These are phyloP conservation scores for Strongylocentrotus purpuratus DNA, from an alignment of 35 echinoderm and acorn worm species.

Conservation along the genomic window DNA sequence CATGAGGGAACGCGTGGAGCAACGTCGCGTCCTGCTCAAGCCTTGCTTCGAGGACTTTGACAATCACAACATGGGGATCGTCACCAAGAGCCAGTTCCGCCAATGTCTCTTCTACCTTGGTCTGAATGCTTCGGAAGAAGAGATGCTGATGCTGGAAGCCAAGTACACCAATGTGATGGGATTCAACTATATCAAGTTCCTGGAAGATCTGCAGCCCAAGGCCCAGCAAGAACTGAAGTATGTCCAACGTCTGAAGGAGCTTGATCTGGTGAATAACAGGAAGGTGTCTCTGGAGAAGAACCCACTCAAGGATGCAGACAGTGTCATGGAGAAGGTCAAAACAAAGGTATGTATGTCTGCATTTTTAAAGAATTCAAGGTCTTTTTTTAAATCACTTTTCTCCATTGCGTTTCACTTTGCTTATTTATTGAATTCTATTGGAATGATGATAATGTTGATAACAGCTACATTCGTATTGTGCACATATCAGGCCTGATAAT, in stretches of 20 bases:
- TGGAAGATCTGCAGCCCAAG: constrained; percentile 82
- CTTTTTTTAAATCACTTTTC: too few species aligned
- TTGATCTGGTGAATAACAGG: constrained; percentile 74
- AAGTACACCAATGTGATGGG: constrained; percentile 93
- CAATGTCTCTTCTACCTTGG: constrained; percentile 92
- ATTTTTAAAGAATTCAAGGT: too few species aligned
- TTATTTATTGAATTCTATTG: too few species aligned
- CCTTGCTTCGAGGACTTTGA: constrained; percentile 97
- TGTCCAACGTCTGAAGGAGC: constrained; percentile 72
- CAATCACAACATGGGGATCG: constrained; percentile 90
- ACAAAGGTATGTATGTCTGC: constrained; percentile 78
- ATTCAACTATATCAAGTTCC: constrained; percentile 87
- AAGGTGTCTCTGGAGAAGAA: constrained; percentile 79
- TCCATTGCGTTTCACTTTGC: too few species aligned
- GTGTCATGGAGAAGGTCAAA: constrained; percentile 91
- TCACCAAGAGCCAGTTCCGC: constrained; percentile 91
- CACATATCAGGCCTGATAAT: too few species aligned
- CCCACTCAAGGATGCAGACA: constrained; percentile 69
- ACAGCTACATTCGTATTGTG: too few species aligned
- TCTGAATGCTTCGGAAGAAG: constrained; percentile 74
- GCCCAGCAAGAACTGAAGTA: constrained; percentile 85
- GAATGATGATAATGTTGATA: too few species aligned
- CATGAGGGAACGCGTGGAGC: constrained; percentile 74
- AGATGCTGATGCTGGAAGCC: constrained; percentile 78
- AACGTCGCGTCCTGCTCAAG: constrained; percentile 85